Evolutionary conservation across 2,888 invertebrate genomes (phyloP).

Genomic region (Drosophila birchii): DNA sequence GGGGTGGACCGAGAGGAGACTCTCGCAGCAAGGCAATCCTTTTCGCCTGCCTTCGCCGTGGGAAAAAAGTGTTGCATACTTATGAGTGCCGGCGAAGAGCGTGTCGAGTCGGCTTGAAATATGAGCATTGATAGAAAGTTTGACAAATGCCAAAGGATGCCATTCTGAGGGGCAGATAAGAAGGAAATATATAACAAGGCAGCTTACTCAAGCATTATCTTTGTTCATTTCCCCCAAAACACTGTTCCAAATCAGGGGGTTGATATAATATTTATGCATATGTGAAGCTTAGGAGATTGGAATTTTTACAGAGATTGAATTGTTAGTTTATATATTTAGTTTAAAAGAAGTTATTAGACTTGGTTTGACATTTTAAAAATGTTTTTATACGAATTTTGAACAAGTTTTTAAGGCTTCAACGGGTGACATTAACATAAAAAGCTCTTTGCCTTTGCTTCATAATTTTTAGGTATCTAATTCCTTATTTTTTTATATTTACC

Average conservation of each 20-base stretch:
- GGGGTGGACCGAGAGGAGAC: constrained; percentile 22
- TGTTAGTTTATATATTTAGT: too few relatives aligned
- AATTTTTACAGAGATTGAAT: background rate
- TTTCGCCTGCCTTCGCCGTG: constrained; percentile 48
- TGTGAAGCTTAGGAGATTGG: too few relatives aligned
- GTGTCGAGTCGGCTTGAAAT: constrained; percentile 56
- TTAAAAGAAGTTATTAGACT: too few relatives aligned
- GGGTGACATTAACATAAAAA: background rate
- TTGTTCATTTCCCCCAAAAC: constrained; percentile 33
- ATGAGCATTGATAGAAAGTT: constrained; percentile 70
- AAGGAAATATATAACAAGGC: constrained; percentile 22
- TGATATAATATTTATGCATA: too few relatives aligned
- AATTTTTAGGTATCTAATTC: too few relatives aligned
- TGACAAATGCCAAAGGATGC: constrained; percentile 57
- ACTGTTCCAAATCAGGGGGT: background rate
- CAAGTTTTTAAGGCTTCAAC: background rate
- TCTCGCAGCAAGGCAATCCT: constrained; percentile 6
- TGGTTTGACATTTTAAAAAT: background rate
- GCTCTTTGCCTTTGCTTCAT: too few relatives aligned
- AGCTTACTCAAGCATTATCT: constrained; percentile 40
- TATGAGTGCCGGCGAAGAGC: constrained; percentile 53
- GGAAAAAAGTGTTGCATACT: constrained; percentile 73
- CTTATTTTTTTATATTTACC: too few relatives aligned
- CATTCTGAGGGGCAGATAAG: constrained; percentile 7
- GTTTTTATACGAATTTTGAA: background rate